These are phyloP conservation scores for Drosophila kohkoa DNA, from an alignment of 1,140 invertebrate genomes.

Conservation along the genomic window DNA sequence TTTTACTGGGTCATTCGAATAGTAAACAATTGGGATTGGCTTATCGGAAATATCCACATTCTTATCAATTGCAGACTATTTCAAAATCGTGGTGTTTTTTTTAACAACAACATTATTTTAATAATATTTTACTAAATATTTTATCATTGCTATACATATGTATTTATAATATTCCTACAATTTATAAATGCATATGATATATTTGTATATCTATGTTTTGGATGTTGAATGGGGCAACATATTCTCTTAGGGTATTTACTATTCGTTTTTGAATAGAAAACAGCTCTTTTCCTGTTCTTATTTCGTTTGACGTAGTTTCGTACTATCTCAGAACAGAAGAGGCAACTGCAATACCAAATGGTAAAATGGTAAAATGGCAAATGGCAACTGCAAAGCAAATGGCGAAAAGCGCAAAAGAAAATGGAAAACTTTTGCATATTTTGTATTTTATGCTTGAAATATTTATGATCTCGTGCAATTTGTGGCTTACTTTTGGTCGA, in stretches of 20 bases:
- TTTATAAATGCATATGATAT: no score
- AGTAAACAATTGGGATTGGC: no score
- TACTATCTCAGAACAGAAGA: conserved; percentile 53
- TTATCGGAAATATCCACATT: no score
- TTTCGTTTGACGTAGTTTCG: conserved; percentile 63
- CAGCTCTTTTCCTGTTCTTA: conserved; percentile 43
- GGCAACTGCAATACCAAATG: conserved; percentile 28
- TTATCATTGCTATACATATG: no score
- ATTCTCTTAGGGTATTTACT: not conserved
- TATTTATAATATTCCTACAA: no score
- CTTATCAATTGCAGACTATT: no score
- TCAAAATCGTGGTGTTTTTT: no score
- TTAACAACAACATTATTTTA: no score
- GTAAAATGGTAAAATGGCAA: conserved; percentile 33
- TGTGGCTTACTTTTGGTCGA: conserved; percentile 79
- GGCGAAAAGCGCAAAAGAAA: conserved; percentile 53
- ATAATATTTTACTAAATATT: no score
- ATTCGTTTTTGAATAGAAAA: not conserved
- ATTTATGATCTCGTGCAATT: conserved; percentile 83
- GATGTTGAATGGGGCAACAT: no score
- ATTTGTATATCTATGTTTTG: no score
- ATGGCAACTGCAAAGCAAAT: conserved; percentile 48
- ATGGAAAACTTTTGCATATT: conserved; percentile 81
- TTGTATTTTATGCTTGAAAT: conserved; percentile 83
- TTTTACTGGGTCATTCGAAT: conserved; percentile 22